These are phyloP conservation scores for Drosophila seguyi DNA, from an alignment of 1,140 invertebrate genomes.

Conservation along the genomic window DNA sequence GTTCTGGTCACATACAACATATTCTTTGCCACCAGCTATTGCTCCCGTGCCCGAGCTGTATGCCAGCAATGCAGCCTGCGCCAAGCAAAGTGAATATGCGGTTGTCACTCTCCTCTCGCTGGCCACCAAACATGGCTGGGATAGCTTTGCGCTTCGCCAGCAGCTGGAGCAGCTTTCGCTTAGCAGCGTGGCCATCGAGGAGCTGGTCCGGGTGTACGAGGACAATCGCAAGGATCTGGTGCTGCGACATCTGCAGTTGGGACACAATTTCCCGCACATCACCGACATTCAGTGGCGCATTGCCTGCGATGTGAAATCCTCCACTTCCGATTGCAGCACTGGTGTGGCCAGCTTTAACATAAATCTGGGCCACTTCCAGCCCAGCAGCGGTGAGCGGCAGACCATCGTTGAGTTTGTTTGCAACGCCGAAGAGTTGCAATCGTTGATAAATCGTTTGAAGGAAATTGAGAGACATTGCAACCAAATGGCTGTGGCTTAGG, in stretches of 20 bases:
- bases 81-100: conserved; percentile 83
- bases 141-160: conserved; percentile 49
- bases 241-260: conserved; percentile 71
- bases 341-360: conserved; percentile 73
- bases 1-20: no score
- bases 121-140: conserved; percentile 74
- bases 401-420: conserved; percentile 78
- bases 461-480: conserved; percentile 82
- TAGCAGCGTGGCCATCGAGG: conserved; percentile 53
- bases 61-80: conserved; percentile 68
- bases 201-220: conserved; percentile 72
- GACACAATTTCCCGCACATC: conserved; percentile 74
- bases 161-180: conserved; percentile 60
- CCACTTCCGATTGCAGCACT: conserved; percentile 66
- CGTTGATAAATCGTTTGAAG: conserved; percentile 77
- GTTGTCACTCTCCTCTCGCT: conserved; percentile 71
- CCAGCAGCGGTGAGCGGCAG: conserved; percentile 69
- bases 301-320: conserved; percentile 78
- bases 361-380: conserved; percentile 69
- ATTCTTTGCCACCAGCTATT: no score
- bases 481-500: conserved; percentile 63
- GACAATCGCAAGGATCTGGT: conserved; percentile 71
- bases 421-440: conserved; percentile 82
- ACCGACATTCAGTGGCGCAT: conserved; percentile 84
- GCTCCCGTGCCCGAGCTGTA: conserved; percentile 82